phyloP scores from a whole-genome alignment of 2,888 invertebrate genomes.

The Ctenicera cuprea region DNA sequence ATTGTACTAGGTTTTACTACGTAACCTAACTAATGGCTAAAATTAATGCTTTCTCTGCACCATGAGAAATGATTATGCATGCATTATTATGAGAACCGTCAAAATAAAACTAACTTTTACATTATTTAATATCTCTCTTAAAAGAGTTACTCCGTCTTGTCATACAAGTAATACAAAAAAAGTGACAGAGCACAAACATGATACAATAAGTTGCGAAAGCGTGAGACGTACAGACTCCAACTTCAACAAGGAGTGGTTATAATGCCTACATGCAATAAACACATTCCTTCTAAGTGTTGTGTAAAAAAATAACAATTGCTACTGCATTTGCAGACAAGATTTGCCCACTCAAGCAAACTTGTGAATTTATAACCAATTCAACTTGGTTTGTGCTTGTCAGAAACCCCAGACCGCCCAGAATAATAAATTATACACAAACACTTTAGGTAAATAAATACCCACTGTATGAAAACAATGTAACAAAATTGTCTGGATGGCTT shows the following conservation, averaged over 20 bases:
- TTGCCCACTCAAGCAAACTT: neutral
- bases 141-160: constrained; percentile 8
- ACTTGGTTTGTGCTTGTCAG: too few relatives aligned
- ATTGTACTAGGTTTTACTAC: constrained; percentile 7
- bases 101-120: constrained; percentile 17
- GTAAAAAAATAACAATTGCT: constrained; percentile 17
- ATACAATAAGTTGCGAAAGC: constrained; percentile 28
- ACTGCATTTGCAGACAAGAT: neutral
- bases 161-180: neutral
- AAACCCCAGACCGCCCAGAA: too few relatives aligned
- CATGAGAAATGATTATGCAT: constrained; percentile 26
- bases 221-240: constrained; percentile 13
- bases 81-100: constrained; percentile 22
- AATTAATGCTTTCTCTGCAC: constrained; percentile 3
- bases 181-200: constrained; percentile 3
- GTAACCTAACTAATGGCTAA: constrained; percentile 9
- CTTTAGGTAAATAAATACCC: too few relatives aligned
- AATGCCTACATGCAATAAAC: constrained; percentile 13
- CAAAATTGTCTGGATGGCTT: too few relatives aligned
- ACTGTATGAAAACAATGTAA: too few relatives aligned
- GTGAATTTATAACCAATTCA: too few relatives aligned
- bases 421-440: too few relatives aligned
- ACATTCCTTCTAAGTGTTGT: neutral
- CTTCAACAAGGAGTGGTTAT: constrained; percentile 10
- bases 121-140: constrained; percentile 13